phyloP scores from a whole-genome alignment of 2,797 vertebrate species.

The Gymnoscopelus braueri region DNA sequence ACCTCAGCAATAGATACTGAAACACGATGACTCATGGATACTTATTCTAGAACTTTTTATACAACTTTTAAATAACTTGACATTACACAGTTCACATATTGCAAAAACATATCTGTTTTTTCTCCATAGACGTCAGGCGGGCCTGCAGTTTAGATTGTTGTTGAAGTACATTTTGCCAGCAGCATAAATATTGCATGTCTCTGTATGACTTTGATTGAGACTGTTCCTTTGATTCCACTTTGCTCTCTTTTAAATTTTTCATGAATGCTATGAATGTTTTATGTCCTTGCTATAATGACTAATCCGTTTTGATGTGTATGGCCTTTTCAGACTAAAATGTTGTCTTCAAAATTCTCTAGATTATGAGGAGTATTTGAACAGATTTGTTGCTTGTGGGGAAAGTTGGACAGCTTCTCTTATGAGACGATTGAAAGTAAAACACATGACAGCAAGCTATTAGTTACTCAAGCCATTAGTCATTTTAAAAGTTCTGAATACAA shows the following conservation, averaged over 20 bases:
- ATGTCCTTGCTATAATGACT: slow-evolving; percentile 30
- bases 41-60: no score
- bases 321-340: slow-evolving; percentile 31
- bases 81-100: no score
- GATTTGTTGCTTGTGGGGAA: neutral
- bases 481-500: no score
- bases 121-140: neutral
- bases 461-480: no score
- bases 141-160: slow-evolving; percentile 14
- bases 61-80: no score
- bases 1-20: no score
- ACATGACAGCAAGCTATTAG: no score
- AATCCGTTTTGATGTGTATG: slow-evolving; percentile 34
- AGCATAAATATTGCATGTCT: slow-evolving; percentile 9
- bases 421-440: no score
- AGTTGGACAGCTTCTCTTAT: neutral
- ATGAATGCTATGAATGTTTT: slow-evolving; percentile 30
- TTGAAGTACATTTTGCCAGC: neutral
- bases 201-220: slow-evolving; percentile 15
- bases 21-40: no score
- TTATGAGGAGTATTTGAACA: neutral
- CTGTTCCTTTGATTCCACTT: slow-evolving; percentile 23
- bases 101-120: neutral
- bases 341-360: slow-evolving; percentile 19
- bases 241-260: slow-evolving; percentile 25